Base-by-base conservation (phyloP, 1,140 invertebrate species). In the Platyscapa corneri region DNA sequence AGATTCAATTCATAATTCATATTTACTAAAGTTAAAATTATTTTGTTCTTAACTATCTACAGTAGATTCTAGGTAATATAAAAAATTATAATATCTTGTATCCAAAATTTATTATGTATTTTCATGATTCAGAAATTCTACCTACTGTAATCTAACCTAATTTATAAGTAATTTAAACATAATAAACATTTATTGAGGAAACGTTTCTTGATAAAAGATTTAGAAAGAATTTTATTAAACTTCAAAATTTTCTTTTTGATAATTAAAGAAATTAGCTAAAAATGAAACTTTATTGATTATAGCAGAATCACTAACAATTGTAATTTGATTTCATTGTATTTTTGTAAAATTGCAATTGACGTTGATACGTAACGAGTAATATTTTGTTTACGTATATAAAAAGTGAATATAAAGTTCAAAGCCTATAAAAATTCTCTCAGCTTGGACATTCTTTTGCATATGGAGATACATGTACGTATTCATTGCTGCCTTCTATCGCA, bases 401-500 rank as follows among this genome's bases (percentile, higher is more conserved):
- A 49, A 32, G 18, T 0, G 30, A 46, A 80, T 14, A 79, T 16
- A 20, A 64, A n/a, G 76, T 53, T 53, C 3, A 8, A 53, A 32
- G 30, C 16, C 3, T 32, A 46, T 0, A 76, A 76, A 53, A n/a
- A 76, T 23, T 34, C 16, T 49, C n/a, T 18, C 14, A 37, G 79
- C 79, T 49, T 53, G n/a, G 20, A 75, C 16, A 76, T 23, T 67
- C n/a, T 67, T 84, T 78, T 84, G 64, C 75, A 70, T 84, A 78
- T 84, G 82, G 82, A 83, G 60, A 77, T 53, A 8, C 32, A 37
- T 30, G 42, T 14, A 39, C 46, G 53, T 23, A 30, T 53, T 75
- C 5, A 27, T 83, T 46, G 70, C 37, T 10, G 46, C 23, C 70
- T 30, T 32, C 34, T 39, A 75, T 60, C 56, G 56, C 18, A 37